Evolutionary conservation across 2,888 invertebrate species (phyloP).

Genomic region (Papilio protenor): DNA sequence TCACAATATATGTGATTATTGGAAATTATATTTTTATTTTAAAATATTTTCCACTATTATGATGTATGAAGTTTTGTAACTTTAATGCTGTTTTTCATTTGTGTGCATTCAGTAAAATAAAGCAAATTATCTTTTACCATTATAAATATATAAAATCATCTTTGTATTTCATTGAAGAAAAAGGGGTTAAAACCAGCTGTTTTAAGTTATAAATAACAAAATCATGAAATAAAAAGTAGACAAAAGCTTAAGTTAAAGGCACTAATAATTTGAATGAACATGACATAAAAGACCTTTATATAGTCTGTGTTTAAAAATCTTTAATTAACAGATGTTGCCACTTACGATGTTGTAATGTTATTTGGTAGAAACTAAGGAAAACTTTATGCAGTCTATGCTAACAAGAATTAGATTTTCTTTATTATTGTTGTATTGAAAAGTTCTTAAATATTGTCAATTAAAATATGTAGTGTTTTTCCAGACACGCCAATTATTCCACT

Average conservation of each 20-base stretch:
- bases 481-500: neutral
- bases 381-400: neutral
- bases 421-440: neutral
- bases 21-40: conserved; percentile 36
- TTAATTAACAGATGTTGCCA: neutral
- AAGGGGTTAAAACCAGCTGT: neutral
- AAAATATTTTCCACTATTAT: neutral
- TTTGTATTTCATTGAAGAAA: neutral
- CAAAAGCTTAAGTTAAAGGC: neutral
- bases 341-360: neutral
- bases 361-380: neutral
- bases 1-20: conserved; percentile 47
- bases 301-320: neutral
- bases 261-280: too few relatives aligned
- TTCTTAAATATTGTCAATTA: neutral
- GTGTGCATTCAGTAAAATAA: neutral
- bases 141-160: neutral
- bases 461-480: neutral
- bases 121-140: neutral
- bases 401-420: neutral
- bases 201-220: neutral
- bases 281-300: too few relatives aligned
- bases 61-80: neutral
- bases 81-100: neutral
- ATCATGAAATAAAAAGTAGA: neutral